Evolutionary conservation across 1,140 invertebrate species (phyloP).

Genomic region (Euura saliciscinereae): DNA sequence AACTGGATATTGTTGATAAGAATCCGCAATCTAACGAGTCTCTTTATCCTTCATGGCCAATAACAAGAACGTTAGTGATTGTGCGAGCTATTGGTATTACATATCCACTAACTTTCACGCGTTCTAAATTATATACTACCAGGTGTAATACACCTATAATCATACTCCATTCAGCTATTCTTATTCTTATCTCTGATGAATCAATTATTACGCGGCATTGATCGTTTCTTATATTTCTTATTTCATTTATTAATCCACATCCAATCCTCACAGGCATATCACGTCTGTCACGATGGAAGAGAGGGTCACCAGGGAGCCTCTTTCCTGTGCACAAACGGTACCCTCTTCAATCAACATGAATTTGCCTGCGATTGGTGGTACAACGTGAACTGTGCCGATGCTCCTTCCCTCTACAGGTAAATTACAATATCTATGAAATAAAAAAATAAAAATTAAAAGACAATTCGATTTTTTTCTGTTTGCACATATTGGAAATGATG

Average conservation of each 20-base stretch:
- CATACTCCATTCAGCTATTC: no score
- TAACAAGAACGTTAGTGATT: no score
- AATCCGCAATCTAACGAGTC: no score
- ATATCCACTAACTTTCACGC: no score
- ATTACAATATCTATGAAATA: neutral
- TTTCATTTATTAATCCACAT: constrained; percentile 15
- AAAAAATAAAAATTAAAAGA: no score
- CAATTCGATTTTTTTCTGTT: no score
- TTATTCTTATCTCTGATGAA: no score
- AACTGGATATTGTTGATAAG: no score
- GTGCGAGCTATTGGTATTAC: no score
- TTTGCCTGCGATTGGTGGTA: constrained; percentile 94
- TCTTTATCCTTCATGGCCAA: no score
- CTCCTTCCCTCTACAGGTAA: constrained; percentile 69
- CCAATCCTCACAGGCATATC: constrained; percentile 70
- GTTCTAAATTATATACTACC: no score
- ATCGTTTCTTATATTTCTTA: constrained; percentile 17
- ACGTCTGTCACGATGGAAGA: constrained; percentile 82
- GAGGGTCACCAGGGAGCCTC: constrained; percentile 80
- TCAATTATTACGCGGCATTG: neutral
- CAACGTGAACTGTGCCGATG: constrained; percentile 82
- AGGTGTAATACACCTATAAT: no score
- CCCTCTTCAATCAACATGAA: constrained; percentile 85
- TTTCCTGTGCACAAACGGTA: constrained; percentile 88
- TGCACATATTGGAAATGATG: neutral